These are phyloP conservation scores for Leptopterna dolabrata DNA, from an alignment of 2,888 invertebrate species.

Conservation along the genomic window DNA sequence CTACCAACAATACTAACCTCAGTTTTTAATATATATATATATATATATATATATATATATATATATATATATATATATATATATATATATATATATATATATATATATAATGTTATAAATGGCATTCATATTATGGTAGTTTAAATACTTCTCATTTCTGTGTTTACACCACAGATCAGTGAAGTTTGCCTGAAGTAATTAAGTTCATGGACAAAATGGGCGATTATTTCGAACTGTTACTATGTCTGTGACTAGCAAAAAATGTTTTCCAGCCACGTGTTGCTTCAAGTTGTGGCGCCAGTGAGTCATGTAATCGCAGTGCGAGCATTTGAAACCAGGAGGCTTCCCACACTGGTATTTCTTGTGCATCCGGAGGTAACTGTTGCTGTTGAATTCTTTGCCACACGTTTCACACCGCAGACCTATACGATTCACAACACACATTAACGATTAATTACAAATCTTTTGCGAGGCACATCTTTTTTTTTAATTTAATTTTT, in stretches of 20 bases:
- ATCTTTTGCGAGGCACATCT: no score
- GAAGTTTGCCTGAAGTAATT: neutral
- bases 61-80: no score
- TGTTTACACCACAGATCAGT: neutral
- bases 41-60: no score
- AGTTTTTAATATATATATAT: no score
- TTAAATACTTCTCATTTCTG: no score
- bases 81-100: no score
- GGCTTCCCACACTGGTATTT: slow-evolving; percentile 64
- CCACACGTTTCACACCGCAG: slow-evolving; percentile 19
- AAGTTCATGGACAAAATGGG: neutral
- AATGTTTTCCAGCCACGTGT: neutral
- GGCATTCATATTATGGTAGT: no score
- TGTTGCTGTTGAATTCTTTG: slow-evolving; percentile 12
- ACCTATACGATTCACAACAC: neutral
- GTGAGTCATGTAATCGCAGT: slow-evolving; percentile 53
- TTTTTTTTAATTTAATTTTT: no score
- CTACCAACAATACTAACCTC: no score
- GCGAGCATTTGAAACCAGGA: slow-evolving; percentile 64
- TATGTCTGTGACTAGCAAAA: neutral
- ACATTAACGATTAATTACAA: no score
- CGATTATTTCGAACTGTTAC: neutral
- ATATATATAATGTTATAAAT: no score
- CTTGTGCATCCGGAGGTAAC: slow-evolving; percentile 51
- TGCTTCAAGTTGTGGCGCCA: slow-evolving; percentile 20